Percentiles rank a stretch among this genome's conserved stretches.
Conservation (phyloP, 2,888 invertebrate species). For the Andrena flavipes region DNA sequence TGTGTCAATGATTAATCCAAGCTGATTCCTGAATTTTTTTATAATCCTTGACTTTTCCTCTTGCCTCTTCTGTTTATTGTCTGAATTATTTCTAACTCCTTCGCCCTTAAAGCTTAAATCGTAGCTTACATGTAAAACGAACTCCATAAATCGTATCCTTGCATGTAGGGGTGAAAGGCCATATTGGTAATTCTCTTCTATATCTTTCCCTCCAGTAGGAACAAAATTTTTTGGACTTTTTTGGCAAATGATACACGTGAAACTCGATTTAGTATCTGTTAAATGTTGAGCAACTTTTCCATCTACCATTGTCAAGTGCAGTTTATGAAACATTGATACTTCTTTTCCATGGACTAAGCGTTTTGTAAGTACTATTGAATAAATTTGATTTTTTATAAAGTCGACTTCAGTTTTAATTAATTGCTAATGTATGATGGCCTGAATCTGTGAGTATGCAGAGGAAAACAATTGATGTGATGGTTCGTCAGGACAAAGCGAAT, state of each 20-base stretch:
- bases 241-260: background rate
- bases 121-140: too few relatives aligned
- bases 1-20: too few relatives aligned
- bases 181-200: constrained; percentile 3
- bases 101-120: too few relatives aligned
- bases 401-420: background rate
- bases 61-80: too few relatives aligned
- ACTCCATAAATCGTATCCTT: background rate
- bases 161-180: background rate
- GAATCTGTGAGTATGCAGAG: too few relatives aligned
- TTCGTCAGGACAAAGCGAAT: too few relatives aligned
- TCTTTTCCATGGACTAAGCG: background rate
- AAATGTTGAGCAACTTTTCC: constrained; percentile 10
- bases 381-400: background rate
- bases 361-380: background rate
- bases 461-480: too few relatives aligned
- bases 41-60: too few relatives aligned
- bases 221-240: background rate
- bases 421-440: too few relatives aligned
- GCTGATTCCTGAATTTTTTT: too few relatives aligned
- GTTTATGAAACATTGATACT: background rate
- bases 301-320: background rate
- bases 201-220: background rate
- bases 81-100: too few relatives aligned
- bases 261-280: constrained; percentile 1